phyloP scores from a whole-genome alignment of 2,113 vertebrate genomes.

The Erythrolamprus reginae region DNA sequence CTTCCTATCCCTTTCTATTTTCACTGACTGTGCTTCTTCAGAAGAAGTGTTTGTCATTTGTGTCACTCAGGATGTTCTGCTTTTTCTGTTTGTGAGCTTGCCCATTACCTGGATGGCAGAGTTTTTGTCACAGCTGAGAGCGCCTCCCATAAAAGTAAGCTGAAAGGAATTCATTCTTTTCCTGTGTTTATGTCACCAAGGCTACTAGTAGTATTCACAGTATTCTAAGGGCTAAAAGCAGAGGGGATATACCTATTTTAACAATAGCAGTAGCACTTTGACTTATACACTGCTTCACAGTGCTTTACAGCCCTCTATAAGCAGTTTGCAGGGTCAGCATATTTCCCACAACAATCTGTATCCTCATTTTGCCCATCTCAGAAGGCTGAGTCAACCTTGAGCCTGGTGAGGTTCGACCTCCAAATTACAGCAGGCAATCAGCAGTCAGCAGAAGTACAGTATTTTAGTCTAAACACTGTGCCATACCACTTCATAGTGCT shows the following conservation, averaged over 20 bases:
- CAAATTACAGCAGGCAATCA: too few species aligned
- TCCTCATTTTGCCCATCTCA: not conserved
- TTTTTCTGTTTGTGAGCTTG: conserved; percentile 91
- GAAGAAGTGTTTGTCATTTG: conserved; percentile 83
- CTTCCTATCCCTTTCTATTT: conserved; percentile 87
- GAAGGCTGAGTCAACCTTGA: not conserved
- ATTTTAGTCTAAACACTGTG: too few species aligned
- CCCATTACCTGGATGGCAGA: conserved; percentile 91
- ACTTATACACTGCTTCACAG: not conserved
- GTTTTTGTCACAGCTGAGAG: conserved; percentile 82
- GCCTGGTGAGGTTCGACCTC: too few species aligned
- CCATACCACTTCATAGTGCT: not conserved
- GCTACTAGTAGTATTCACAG: not conserved
- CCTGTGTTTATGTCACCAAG: conserved; percentile 20
- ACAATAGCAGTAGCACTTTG: not conserved
- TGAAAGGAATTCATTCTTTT: conserved; percentile 67
- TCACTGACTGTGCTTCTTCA: conserved; percentile 88
- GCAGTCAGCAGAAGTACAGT: too few species aligned
- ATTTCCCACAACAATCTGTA: not conserved
- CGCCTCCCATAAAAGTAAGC: conserved; percentile 75
- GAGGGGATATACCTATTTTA: not conserved
- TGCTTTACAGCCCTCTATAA: not conserved
- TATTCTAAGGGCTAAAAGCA: conserved; percentile 27
- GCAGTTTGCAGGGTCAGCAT: not conserved
- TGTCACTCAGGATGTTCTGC: conserved; percentile 87